Base-by-base conservation (phyloP, 2,888 invertebrate genomes). In the Sphinx pinastri region DNA sequence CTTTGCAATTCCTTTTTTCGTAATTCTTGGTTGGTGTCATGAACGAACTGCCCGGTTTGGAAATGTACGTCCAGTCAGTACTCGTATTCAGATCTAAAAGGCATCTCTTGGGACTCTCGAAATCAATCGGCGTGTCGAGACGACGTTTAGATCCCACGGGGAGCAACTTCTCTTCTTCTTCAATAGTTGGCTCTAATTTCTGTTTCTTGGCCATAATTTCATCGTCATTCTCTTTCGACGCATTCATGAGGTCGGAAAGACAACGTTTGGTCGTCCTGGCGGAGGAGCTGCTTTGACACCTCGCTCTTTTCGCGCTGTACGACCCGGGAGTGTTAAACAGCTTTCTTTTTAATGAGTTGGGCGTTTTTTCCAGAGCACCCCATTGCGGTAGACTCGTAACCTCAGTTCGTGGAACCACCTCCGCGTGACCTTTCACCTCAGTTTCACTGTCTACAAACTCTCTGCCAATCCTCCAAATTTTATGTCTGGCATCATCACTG, bases 401-500 rank as follows among this genome's bases (percentile, higher is more conserved):
- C 68, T 85, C 86, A 0, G 77, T 67, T 54, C 83, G 82, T 10
- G 88, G 88, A 8, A 80, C 84, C 2, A 73, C 57, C 71, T 85
- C 84, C 14, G 85, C 81, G 25, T 77, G 78, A 31, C 96, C 96
- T 7, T 87, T 83, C 66, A 91, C 86, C 60, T 88, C 87, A 5
- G 81, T 75, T 13, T 84, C 80, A 14, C 88, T 6, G 83, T 85
- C 69, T 84, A 85, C 81, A 19, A 90, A 79, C 76, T 95, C 95
- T 0, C 87, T 87, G 0, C 96, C 96, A 55, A 97, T 89, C 66
- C 96, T 94, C 97, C 97, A 98, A 68, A 97, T 94, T 88, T 96
- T 96, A 85, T 97, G 97, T 0, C 95, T 91, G 13, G 96, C 96
- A 90, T 98, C 98, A 84, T 98, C 98, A 67, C 97, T 96, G 86